Conservation (phyloP, 2,797 vertebrate species). For the Clarias laeviceps region DNA sequence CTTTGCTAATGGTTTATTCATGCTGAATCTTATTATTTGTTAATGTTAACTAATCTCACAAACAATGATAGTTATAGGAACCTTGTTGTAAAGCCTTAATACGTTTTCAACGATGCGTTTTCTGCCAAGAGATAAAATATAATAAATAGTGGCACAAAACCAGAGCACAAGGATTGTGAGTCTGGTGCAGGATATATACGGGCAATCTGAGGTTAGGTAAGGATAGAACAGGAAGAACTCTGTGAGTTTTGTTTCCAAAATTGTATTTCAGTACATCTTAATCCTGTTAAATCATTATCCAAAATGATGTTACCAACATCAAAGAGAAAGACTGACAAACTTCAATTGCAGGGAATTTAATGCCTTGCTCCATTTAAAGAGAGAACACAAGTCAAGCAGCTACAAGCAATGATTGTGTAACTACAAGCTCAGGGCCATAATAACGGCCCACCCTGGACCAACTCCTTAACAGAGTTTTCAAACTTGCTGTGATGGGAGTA, state of each 20-base stretch:
- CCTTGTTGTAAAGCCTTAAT: neutral
- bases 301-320: slow-evolving; percentile 41
- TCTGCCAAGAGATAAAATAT: neutral
- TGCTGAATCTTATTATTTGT: neutral
- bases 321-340: slow-evolving; percentile 2
- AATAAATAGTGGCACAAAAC: neutral
- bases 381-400: neutral
- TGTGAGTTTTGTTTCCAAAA: slow-evolving; percentile 49
- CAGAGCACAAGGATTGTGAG: neutral
- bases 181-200: too few species aligned
- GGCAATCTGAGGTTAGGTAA: neutral
- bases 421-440: neutral
- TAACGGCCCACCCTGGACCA: neutral
- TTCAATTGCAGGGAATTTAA: slow-evolving; percentile 7
- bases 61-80: neutral
- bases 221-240: neutral
- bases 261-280: slow-evolving; percentile 56
- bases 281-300: slow-evolving; percentile 62
- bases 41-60: neutral
- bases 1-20: neutral
- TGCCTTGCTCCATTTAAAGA: neutral
- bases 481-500: neutral
- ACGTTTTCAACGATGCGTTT: neutral
- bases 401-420: neutral
- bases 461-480: neutral